Conservation (phyloP, 2,113 vertebrate species). For the Gobio gobio region DNA sequence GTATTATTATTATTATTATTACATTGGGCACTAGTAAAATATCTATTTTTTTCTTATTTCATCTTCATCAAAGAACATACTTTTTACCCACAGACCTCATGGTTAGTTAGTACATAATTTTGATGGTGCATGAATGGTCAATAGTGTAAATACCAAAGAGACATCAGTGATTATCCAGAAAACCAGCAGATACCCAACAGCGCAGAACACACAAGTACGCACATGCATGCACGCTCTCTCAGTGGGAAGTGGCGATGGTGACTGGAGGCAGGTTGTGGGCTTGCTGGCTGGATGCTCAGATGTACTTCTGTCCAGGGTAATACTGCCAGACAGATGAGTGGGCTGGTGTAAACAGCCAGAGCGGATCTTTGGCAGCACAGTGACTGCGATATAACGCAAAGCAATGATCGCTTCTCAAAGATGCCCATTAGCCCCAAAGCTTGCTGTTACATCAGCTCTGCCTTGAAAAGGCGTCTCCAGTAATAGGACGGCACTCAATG, state of each 20-base stretch:
- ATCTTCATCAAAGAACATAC: no score
- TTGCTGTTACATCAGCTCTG: constrained; percentile 30
- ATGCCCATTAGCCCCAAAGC: constrained; percentile 42
- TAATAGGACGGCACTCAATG: constrained; percentile 43
- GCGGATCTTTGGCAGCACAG: constrained; percentile 63
- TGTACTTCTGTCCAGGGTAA: constrained; percentile 70
- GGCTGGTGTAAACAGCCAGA: constrained; percentile 68
- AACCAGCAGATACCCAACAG: neutral
- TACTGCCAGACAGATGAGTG: constrained; percentile 43
- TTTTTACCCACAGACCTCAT: neutral
- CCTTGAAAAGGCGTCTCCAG: constrained; percentile 36
- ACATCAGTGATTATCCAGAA: neutral
- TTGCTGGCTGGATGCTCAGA: constrained; percentile 28
- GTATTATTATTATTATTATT: no score
- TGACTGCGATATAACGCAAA: constrained; percentile 31
- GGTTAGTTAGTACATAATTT: neutral
- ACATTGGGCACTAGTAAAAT: neutral
- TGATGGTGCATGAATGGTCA: neutral
- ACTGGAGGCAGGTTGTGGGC: constrained; percentile 41
- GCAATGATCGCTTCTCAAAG: constrained; percentile 37
- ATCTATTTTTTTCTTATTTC: neutral
- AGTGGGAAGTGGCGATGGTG: constrained; percentile 24
- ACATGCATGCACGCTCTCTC: neutral
- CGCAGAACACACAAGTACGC: neutral
- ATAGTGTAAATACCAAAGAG: neutral